phyloP scores from a whole-genome alignment of 2,113 vertebrate species.

The Thalassoma bifasciatum region DNA sequence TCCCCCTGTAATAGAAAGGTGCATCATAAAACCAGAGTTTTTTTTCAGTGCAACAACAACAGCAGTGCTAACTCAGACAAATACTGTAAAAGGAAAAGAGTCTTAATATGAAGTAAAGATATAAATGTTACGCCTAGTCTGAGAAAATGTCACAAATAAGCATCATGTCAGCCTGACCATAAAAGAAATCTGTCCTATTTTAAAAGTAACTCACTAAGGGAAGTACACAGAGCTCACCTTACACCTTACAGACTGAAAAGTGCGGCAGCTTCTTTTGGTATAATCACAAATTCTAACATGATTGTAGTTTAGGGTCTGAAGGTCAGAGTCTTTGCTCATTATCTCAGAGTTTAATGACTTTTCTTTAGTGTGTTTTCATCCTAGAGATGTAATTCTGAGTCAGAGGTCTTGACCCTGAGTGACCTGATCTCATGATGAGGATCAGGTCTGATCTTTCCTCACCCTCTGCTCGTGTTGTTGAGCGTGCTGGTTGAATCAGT shows the following conservation, averaged over 20 bases:
- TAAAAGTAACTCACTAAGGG: neutral
- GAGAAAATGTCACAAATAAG: too few relatives aligned
- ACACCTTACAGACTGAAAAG: neutral
- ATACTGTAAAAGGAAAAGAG: too few relatives aligned
- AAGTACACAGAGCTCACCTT: neutral
- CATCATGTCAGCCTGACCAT: too few relatives aligned
- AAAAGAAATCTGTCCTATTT: too few relatives aligned
- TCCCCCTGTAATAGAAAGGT: neutral
- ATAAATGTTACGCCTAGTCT: too few relatives aligned
- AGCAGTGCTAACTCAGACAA: too few relatives aligned
- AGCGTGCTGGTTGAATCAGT: constrained; percentile 65
- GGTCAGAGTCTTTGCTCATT: neutral
- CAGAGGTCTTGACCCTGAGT: constrained; percentile 29
- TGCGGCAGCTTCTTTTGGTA: neutral
- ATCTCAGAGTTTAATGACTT: neutral
- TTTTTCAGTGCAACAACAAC: too few relatives aligned
- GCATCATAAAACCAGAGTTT: too few relatives aligned
- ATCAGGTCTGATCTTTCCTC: constrained; percentile 45
- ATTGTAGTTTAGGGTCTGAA: neutral
- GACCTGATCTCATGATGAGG: constrained; percentile 36
- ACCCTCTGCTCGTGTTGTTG: constrained; percentile 49
- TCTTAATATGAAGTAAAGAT: too few relatives aligned
- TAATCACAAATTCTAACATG: neutral
- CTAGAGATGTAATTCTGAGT: constrained; percentile 21
- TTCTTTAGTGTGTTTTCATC: constrained; percentile 6